phyloP scores from a whole-genome alignment of 1,140 invertebrate species.

The Homalodisca vitripennis region DNA sequence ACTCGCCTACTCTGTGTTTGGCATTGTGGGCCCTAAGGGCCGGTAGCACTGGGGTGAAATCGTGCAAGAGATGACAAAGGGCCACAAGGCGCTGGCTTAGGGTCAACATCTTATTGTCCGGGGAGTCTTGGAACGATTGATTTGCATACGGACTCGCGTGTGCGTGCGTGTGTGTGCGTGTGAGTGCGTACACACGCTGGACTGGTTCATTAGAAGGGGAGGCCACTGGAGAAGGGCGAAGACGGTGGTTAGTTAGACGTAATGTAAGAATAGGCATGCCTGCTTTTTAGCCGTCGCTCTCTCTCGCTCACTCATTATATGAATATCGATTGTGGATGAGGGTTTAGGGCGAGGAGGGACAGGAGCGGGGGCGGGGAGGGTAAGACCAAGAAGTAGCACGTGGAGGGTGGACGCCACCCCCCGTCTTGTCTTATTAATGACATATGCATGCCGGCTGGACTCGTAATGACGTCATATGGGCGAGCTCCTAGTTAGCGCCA shows the following conservation, averaged over 20 bases:
- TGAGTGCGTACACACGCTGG: conserved; percentile 22
- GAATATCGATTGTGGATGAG: conserved; percentile 36
- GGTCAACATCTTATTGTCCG: conserved; percentile 14
- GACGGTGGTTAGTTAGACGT: conserved; percentile 32
- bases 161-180: conserved; percentile 7
- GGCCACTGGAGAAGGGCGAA: conserved; percentile 7
- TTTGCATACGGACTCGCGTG: conserved; percentile 12
- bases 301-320: conserved; percentile 35
- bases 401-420: conserved; percentile 26
- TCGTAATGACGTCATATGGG: conserved; percentile 30
- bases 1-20: no score
- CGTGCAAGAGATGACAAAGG: no score
- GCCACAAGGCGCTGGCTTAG: background rate
- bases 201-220: conserved; percentile 28
- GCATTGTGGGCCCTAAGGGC: no score
- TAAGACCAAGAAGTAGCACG: conserved; percentile 34
- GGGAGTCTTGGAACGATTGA: conserved; percentile 11
- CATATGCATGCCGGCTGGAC: conserved; percentile 34
- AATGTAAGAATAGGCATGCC: conserved; percentile 32
- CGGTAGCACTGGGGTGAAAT: no score
- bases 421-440: conserved; percentile 36
- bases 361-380: conserved; percentile 15
- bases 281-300: conserved; percentile 30
- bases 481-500: background rate
- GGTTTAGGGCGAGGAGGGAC: conserved; percentile 6